Conservation (phyloP, 2,797 vertebrate genomes). For the Tinamus major region DNA sequence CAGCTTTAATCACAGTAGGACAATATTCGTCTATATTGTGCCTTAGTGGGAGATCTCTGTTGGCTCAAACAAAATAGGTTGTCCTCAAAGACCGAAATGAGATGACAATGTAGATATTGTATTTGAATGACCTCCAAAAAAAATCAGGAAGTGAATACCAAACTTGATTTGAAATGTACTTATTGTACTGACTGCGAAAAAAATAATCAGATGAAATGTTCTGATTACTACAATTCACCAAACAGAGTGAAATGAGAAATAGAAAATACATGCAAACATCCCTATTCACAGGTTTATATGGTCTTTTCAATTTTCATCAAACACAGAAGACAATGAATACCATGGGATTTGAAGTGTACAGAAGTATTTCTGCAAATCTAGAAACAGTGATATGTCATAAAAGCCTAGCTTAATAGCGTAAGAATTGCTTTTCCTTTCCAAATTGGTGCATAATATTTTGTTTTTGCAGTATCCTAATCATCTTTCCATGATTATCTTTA, state of each 20-base stretch:
- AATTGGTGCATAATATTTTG: not conserved
- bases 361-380: slow-evolving; percentile 29
- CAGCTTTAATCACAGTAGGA: slow-evolving; percentile 58
- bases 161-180: slow-evolving; percentile 73
- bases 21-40: slow-evolving; percentile 46
- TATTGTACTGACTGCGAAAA: slow-evolving; percentile 37
- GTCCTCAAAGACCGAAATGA: slow-evolving; percentile 72
- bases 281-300: slow-evolving; percentile 15
- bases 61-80: slow-evolving; percentile 65
- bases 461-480: slow-evolving; percentile 11
- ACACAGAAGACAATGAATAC: slow-evolving; percentile 51
- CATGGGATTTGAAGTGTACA: slow-evolving; percentile 40
- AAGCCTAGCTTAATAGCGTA: slow-evolving; percentile 10
- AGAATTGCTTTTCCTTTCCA: slow-evolving; percentile 43
- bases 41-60: slow-evolving; percentile 66
- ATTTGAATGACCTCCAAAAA: slow-evolving; percentile 76
- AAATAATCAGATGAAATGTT: slow-evolving; percentile 51
- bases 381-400: slow-evolving; percentile 13
- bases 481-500: slow-evolving; percentile 15
- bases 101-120: slow-evolving; percentile 71
- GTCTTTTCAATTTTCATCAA: slow-evolving; percentile 65
- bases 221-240: slow-evolving; percentile 36
- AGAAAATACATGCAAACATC: slow-evolving; percentile 32
- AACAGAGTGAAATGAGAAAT: slow-evolving; percentile 15
- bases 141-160: slow-evolving; percentile 75